Evolutionary conservation across 1,140 invertebrate genomes (phyloP).

Genomic region (Drosophila nasuta): DNA sequence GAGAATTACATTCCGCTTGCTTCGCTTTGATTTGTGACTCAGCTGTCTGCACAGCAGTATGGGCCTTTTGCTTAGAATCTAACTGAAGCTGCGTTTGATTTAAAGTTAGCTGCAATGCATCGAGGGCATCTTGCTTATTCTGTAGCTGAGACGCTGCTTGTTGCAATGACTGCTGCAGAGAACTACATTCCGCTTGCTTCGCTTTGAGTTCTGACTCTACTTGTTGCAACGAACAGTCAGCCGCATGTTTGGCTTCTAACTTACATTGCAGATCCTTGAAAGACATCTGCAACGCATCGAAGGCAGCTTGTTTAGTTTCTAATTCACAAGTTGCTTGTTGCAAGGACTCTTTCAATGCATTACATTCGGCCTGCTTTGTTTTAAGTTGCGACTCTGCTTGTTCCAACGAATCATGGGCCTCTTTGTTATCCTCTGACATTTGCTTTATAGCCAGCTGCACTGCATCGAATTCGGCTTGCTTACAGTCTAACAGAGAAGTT

Average conservation of each 20-base stretch:
- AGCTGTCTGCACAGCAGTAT: no score
- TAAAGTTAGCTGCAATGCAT: no score
- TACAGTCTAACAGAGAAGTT: background rate
- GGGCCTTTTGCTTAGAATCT: no score
- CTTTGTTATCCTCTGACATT: background rate
- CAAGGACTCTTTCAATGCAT: background rate
- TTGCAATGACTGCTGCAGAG: background rate
- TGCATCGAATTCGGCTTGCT: background rate
- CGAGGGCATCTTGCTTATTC: background rate
- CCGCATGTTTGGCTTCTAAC: background rate
- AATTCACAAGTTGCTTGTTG: background rate
- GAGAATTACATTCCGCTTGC: background rate
- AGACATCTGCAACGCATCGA: background rate
- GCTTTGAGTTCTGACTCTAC: background rate
- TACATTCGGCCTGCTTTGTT: background rate
- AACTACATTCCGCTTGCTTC: background rate
- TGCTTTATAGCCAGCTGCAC: background rate
- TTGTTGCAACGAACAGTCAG: background rate
- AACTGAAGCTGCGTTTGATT: no score
- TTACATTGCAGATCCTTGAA: background rate
- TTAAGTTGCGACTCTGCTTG: background rate
- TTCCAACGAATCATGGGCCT: background rate
- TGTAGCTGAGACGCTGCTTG: background rate
- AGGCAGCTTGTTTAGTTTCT: background rate
- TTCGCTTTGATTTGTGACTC: background rate